Conservation (phyloP, 2,113 vertebrate genomes). For the Phrynocephalus versicolor region DNA sequence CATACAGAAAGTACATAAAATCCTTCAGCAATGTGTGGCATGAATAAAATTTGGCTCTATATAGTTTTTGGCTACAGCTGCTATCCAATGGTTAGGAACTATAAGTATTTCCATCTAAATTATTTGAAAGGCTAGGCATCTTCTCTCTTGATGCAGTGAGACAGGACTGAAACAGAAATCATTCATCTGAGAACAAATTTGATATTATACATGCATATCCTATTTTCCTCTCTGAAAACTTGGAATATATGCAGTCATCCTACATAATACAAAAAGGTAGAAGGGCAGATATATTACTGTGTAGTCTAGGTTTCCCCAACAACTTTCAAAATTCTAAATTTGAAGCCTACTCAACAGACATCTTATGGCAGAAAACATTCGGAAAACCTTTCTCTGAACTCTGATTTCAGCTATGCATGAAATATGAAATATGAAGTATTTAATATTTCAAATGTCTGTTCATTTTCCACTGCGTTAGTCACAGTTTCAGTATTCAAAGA, state of each 20-base stretch:
- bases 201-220: background rate
- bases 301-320: background rate
- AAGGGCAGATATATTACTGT: background rate
- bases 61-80: too few relatives aligned
- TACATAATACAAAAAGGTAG: background rate
- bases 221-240: background rate
- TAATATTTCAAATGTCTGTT: conserved; percentile 8
- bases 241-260: background rate
- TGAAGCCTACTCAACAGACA: background rate
- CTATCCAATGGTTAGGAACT: too few relatives aligned
- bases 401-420: background rate
- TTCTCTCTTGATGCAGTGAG: too few relatives aligned
- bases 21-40: background rate
- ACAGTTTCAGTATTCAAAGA: background rate
- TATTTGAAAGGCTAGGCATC: too few relatives aligned
- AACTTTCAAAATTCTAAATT: background rate
- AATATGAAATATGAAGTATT: background rate
- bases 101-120: too few relatives aligned
- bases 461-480: background rate
- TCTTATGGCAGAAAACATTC: background rate
- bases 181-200: background rate
- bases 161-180: background rate
- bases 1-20: background rate
- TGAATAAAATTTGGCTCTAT: too few relatives aligned
- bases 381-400: background rate